Conservation (phyloP, 2,797 vertebrate species). For the Notoglanidium macrostoma region DNA sequence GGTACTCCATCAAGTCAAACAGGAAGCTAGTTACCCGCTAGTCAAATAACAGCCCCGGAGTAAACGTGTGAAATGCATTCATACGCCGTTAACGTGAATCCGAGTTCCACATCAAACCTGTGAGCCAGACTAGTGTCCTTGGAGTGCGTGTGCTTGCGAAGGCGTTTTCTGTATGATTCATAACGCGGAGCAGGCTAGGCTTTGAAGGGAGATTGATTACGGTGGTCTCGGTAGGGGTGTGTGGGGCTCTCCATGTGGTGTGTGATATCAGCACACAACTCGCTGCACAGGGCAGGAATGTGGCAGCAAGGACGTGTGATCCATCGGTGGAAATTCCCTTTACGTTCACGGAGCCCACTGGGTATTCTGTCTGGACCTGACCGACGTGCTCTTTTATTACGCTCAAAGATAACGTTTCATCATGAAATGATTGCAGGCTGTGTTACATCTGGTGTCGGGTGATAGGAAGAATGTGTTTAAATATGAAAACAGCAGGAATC, state of each 20-base stretch:
- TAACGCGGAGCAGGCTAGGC: constrained; percentile 22
- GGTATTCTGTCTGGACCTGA: constrained; percentile 51
- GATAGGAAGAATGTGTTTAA: neutral
- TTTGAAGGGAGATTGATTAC: constrained; percentile 56
- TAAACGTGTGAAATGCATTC: neutral
- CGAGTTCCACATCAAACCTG: constrained; percentile 36
- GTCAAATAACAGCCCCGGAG: constrained; percentile 33
- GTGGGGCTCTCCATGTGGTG: constrained; percentile 28
- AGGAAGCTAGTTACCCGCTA: constrained; percentile 5
- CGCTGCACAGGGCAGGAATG: constrained; percentile 51
- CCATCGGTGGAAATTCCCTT: constrained; percentile 53
- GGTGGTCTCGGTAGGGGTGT: constrained; percentile 34
- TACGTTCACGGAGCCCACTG: constrained; percentile 24
- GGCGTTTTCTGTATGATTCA: constrained; percentile 29
- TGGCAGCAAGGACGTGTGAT: constrained; percentile 42
- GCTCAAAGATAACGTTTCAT: constrained; percentile 42
- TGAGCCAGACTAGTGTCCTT: neutral
- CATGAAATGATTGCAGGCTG: constrained; percentile 43
- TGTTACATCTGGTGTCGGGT: constrained; percentile 20
- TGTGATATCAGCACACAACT: constrained; percentile 37
- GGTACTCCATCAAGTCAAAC: constrained; percentile 19
- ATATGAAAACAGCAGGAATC: constrained; percentile 1
- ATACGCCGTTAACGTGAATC: constrained; percentile 3
- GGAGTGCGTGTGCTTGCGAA: constrained; percentile 4
- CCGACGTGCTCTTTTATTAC: constrained; percentile 43